A percentile compares a stretch with the other conserved stretches of the same genome.
phyloP scores from a whole-genome alignment of 2,888 invertebrate genomes.

The Aspidapion aeneum region DNA sequence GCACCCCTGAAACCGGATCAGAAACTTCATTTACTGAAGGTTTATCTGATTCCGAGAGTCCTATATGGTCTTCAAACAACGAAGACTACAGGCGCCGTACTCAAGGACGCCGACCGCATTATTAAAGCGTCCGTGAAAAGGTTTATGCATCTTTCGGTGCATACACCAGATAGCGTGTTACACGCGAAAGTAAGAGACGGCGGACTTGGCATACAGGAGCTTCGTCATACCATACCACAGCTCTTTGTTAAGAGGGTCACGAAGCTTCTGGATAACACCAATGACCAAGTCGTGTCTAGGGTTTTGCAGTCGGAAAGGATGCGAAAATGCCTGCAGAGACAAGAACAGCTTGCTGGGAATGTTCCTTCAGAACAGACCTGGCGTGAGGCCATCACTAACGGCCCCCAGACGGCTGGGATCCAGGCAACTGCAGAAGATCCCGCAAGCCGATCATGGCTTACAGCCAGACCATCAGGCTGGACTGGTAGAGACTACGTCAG shows the following conservation, averaged over 20 bases:
- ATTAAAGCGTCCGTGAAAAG: constrained; percentile 18
- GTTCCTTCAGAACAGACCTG: constrained; percentile 9
- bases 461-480: constrained; percentile 27
- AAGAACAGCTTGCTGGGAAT: constrained; percentile 12
- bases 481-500: constrained; percentile 30
- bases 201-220: constrained; percentile 31
- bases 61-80: constrained; percentile 40
- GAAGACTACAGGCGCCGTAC: constrained; percentile 17
- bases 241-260: constrained; percentile 17
- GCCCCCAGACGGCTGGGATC: constrained; percentile 16
- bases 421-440: constrained; percentile 15
- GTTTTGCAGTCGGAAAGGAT: constrained; percentile 16
- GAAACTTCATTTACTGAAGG: constrained; percentile 36
- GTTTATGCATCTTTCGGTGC: constrained; percentile 52
- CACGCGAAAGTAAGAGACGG: constrained; percentile 30
- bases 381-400: constrained; percentile 14
- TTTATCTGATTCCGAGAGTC: constrained; percentile 38
- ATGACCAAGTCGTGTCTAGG: constrained; percentile 15
- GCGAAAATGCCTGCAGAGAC: background rate
- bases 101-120: constrained; percentile 15
- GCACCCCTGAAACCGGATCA: constrained; percentile 45
- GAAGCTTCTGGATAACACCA: background rate
- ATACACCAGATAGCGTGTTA: constrained; percentile 35
- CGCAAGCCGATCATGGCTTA: constrained; percentile 11
- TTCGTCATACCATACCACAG: constrained; percentile 22